Percentiles rank a stretch among this genome's conserved stretches.
These are phyloP conservation scores for Zaprionus africanus DNA, from an alignment of 1,140 invertebrate genomes.

Conservation along the genomic window DNA sequence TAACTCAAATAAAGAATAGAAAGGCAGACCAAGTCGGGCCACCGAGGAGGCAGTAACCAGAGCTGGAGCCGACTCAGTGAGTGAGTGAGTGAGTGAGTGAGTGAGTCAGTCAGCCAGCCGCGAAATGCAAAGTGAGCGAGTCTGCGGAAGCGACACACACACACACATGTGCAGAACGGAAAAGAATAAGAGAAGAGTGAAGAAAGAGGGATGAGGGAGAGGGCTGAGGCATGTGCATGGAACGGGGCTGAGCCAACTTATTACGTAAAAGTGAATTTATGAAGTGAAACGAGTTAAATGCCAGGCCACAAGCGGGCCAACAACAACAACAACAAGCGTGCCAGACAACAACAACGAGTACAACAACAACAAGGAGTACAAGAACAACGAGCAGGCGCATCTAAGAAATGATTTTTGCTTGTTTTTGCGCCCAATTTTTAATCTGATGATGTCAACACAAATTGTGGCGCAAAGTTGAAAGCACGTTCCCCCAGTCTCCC, in stretches of 20 bases:
- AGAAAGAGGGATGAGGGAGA: neutral
- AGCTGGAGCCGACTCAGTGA: slow-evolving; percentile 46
- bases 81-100: slow-evolving; percentile 60
- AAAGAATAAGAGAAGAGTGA: slow-evolving; percentile 19
- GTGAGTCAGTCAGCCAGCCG: slow-evolving; percentile 72
- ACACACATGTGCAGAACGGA: slow-evolving; percentile 54
- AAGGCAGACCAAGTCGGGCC: slow-evolving; percentile 23
- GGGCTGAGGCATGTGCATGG: neutral
- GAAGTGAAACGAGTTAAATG: slow-evolving; percentile 83
- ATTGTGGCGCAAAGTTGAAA: slow-evolving; percentile 67
- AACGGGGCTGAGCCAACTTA: slow-evolving; percentile 61
- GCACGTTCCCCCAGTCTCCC: slow-evolving; percentile 6
- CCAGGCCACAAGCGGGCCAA: slow-evolving; percentile 61
- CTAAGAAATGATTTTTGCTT: slow-evolving; percentile 76
- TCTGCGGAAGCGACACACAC: slow-evolving; percentile 46
- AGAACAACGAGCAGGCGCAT: slow-evolving; percentile 27
- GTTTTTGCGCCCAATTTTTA: slow-evolving; percentile 77
- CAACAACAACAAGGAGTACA: slow-evolving; percentile 35
- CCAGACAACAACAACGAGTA: slow-evolving; percentile 20
- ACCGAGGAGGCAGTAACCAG: neutral
- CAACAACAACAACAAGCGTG: slow-evolving; percentile 23
- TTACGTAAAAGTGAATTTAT: slow-evolving; percentile 82
- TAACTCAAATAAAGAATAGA: slow-evolving; percentile 83
- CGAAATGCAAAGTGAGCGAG: slow-evolving; percentile 75
- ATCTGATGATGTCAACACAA: slow-evolving; percentile 83